Base-by-base conservation (phyloP, 2,888 invertebrate species). In the Iphiclides podalirius region DNA sequence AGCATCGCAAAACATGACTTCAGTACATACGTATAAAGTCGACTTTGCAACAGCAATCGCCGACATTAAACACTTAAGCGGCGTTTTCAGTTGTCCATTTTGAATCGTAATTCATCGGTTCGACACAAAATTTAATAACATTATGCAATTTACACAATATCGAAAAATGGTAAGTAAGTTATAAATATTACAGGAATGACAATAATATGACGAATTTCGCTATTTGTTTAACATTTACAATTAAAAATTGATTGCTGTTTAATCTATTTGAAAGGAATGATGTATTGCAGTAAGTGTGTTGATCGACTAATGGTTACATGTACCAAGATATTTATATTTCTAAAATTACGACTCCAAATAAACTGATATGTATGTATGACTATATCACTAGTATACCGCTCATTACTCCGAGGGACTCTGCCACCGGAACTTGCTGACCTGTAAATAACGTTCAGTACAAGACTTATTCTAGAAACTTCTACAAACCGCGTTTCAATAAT, bases 361-460 rank as follows among this genome's bases (percentile, higher is more conserved):
- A 26, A 31, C 26, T 28, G n/a, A 28, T 37, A 14, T 17, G 34
- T 11, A 28, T 39, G 31, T 31, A n/a, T 16, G 14, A 4, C 6
- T 20, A 3, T 28, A 43, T 52, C 60, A 61, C 57, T 55, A 46
- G 54, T 62, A 69, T 86, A 87, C 86, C 85, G 72, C 78, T 80
- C 86, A 86, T 87, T 54, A 83, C 79, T 72, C 86, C 86, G 59
- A 87, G 80, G 11, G 86, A 87, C 71, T 86, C 85, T 39, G 86
- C 83, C 54, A 87, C 84, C 6, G 86, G 86, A 66, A 86, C 84
- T 83, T 87, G 86, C 79, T 86, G 86, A 71, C 85, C 86, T 87
- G 86, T 57, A 76, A 79, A 73, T 58, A 61, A 70, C 67, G 54
- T 53, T 46, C 39, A 59, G 38, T 54, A 58, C 51, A 55, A 52